Percentiles rank a stretch among this genome's conserved stretches.
phyloP scores from a whole-genome alignment of 2,888 invertebrate species.

The Phragmatobia fuliginosa region DNA sequence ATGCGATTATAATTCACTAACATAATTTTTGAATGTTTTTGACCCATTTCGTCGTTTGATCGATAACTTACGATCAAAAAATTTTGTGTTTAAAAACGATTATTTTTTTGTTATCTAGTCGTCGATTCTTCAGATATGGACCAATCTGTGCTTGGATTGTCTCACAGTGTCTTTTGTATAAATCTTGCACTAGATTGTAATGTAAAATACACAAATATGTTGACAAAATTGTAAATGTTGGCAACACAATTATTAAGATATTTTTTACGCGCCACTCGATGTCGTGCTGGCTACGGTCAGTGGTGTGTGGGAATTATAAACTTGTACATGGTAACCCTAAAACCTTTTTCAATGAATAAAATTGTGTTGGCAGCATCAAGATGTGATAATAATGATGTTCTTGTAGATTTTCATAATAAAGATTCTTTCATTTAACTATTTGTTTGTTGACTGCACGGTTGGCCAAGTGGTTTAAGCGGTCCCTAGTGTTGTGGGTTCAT shows the following conservation, averaged over 20 bases:
- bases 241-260: slow-evolving; percentile 27
- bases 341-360: background rate
- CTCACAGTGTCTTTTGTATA: background rate
- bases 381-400: slow-evolving; percentile 7
- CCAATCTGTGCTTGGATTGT: slow-evolving; percentile 16
- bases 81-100: background rate
- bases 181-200: slow-evolving; percentile 1
- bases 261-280: background rate
- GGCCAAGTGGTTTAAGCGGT: too few species aligned
- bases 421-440: slow-evolving; percentile 84
- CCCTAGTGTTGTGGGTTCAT: too few species aligned
- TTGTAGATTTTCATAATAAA: slow-evolving; percentile 68
- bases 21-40: background rate
- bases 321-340: background rate
- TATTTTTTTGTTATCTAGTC: slow-evolving; percentile 26
- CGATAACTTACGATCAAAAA: background rate
- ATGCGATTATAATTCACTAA: background rate
- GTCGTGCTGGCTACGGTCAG: background rate
- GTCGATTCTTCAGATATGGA: slow-evolving; percentile 16
- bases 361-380: slow-evolving; percentile 21
- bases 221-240: slow-evolving; percentile 25
- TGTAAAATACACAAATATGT: slow-evolving; percentile 23
- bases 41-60: background rate
- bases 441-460: too few species aligned
- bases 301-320: background rate